Evolutionary conservation across 1,140 invertebrate species (phyloP).

Genomic region (Anoplophora glabripennis): DNA sequence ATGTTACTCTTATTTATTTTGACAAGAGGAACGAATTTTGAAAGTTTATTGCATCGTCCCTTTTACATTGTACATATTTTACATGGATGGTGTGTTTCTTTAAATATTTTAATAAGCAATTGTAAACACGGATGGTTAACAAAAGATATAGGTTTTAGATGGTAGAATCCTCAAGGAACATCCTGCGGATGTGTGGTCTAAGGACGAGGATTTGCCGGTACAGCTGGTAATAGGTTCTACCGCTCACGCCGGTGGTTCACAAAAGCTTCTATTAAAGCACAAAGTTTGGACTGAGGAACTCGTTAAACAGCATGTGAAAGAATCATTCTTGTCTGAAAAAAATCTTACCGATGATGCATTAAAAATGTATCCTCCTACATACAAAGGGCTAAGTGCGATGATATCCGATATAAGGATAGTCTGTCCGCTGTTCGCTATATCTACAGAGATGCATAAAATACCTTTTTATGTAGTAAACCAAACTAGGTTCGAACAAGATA

Average conservation of each 20-base stretch:
- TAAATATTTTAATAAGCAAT: no score
- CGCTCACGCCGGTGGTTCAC: conserved; percentile 63
- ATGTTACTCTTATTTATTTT: no score
- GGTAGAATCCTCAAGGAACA: conserved; percentile 64
- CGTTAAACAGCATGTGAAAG: conserved; percentile 59
- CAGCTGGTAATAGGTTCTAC: conserved; percentile 71
- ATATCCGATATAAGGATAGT: conserved; percentile 76
- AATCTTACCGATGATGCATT: conserved; percentile 61
- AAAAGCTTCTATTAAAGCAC: conserved; percentile 56
- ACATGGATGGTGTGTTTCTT: no score
- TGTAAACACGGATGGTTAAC: no score
- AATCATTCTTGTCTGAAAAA: conserved; percentile 61
- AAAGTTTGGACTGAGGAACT: conserved; percentile 61
- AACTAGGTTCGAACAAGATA: conserved; percentile 52
- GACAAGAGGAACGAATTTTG: no score
- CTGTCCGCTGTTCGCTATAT: conserved; percentile 69
- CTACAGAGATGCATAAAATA: conserved; percentile 56
- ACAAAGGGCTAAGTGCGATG: conserved; percentile 64
- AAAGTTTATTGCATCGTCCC: no score
- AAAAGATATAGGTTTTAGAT: conserved; percentile 51
- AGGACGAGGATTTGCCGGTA: conserved; percentile 50
- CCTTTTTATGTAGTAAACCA: conserved; percentile 74
- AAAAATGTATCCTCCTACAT: conserved; percentile 62
- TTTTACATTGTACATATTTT: no score
- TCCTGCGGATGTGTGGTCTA: conserved; percentile 59